Base-by-base conservation (phyloP, 1,140 invertebrate genomes). In the Lepidurus apus region DNA sequence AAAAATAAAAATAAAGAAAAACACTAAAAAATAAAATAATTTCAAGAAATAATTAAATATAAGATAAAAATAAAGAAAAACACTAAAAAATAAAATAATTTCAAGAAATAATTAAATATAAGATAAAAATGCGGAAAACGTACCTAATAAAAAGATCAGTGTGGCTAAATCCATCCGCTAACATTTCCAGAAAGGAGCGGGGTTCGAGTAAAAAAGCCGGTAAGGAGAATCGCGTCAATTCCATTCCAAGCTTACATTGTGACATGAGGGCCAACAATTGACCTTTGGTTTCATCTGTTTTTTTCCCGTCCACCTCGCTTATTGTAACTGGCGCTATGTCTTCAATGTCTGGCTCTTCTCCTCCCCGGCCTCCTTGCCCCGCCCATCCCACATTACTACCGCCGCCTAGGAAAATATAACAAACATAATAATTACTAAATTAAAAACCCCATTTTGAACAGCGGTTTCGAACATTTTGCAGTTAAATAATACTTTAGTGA, bases 161-260 rank as follows among this genome's bases (percentile, higher is more conserved):
- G 26, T 79, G 73, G 10, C 78, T 43, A 45, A 79, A 79, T 74
- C 73, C 78, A 34, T 79, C 78, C 0, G 78, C 78, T 42, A 79
- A 45, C 65, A 79, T 42, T 74, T 79, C 73, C 1, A 79, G 43
- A 13, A 79, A 47, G 13, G 78, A 79, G 10, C 78, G 78, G 42
- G 73, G 43, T 11, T 79, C 78, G 42, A 74, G 75, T 43, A 73
- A 74, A 44, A 79, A 79, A 13, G 75, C 78, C 73, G 78, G 78
- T 47, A 79, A 74, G 43, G 65, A 42, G n/a, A 45, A 45, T 43
- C 43, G 43, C 1, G 88, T 89, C 26, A 89, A 82, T 82, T 89
- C 88, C 87, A 89, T 89, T 78, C 88, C 88, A 13, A 89, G 82
- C 82, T 87, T 89, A 34, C 89, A 84, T 82, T 89, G 85, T 43